A percentile compares a stretch with the other conserved stretches of the same genome.
Evolutionary conservation across 2,888 invertebrate species (phyloP).

Genomic region (Tiliacea aurago): DNA sequence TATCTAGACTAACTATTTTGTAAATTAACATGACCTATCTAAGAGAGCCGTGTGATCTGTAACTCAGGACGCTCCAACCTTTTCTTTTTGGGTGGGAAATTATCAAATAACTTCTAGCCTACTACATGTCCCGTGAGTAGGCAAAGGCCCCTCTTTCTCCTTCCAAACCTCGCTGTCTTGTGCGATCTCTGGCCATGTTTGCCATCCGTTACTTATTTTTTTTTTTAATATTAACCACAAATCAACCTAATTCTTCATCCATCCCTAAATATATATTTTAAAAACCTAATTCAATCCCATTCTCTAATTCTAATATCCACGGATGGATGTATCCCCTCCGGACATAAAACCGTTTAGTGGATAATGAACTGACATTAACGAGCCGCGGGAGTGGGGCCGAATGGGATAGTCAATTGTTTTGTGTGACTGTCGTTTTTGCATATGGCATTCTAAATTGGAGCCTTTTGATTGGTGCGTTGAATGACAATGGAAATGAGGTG

Average conservation of each 20-base stretch:
- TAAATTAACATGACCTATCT: too few relatives aligned
- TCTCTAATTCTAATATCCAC: conserved; percentile 57
- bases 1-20: too few relatives aligned
- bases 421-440: conserved; percentile 53
- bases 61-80: too few relatives aligned
- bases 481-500: not conserved
- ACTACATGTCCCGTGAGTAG: not conserved
- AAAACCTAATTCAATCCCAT: conserved; percentile 46
- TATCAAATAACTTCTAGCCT: too few relatives aligned
- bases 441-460: conserved; percentile 36
- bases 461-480: conserved; percentile 14
- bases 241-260: not conserved
- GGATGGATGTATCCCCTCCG: conserved; percentile 62
- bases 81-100: too few relatives aligned
- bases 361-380: conserved; percentile 66
- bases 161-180: not conserved
- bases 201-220: not conserved
- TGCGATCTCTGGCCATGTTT: not conserved
- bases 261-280: conserved; percentile 15
- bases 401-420: conserved; percentile 62
- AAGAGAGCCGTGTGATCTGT: too few relatives aligned
- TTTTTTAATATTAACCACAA: not conserved
- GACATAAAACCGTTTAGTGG: conserved; percentile 67
- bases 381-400: conserved; percentile 45
- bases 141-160: not conserved